phyloP scores from a whole-genome alignment of 2,888 invertebrate genomes.

The Tinea semifulvella region DNA sequence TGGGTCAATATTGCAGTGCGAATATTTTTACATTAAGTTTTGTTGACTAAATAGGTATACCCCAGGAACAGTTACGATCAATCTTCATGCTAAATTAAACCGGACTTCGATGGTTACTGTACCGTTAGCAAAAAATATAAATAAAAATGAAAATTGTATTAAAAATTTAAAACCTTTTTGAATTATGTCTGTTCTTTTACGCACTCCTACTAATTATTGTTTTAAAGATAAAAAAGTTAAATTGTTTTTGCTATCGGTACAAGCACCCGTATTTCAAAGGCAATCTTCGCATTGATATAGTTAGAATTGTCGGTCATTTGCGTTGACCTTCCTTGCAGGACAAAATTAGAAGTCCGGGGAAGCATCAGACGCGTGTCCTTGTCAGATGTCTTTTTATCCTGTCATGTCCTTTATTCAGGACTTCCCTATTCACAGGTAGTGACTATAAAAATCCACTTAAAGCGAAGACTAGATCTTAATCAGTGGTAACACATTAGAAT shows the following conservation, averaged over 20 bases:
- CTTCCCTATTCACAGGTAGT: conserved; percentile 9
- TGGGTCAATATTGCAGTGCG: background rate
- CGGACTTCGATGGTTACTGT: conserved; percentile 22
- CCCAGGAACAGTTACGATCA: conserved; percentile 47
- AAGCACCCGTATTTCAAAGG: conserved; percentile 39
- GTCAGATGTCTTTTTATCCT: conserved; percentile 9
- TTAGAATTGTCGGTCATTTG: conserved; percentile 29
- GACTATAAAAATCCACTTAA: background rate
- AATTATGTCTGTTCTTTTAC: too few relatives aligned
- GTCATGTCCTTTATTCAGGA: background rate
- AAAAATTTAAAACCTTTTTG: background rate
- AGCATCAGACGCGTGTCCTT: conserved; percentile 11
- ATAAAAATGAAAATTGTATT: background rate
- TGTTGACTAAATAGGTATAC: conserved; percentile 40
- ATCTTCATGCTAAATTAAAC: conserved; percentile 55
- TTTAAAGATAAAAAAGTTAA: background rate
- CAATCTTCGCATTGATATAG: conserved; percentile 56
- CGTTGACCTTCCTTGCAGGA: conserved; percentile 45
- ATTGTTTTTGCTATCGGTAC: conserved; percentile 2
- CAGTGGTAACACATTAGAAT: too few relatives aligned
- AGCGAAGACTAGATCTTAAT: background rate
- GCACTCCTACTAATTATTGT: background rate
- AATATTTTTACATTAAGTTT: conserved; percentile 21
- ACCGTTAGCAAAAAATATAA: conserved; percentile 24
- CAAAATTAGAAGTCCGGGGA: conserved; percentile 35